Base-by-base conservation (phyloP, 2,113 vertebrate species). In the Nestor notabilis region DNA sequence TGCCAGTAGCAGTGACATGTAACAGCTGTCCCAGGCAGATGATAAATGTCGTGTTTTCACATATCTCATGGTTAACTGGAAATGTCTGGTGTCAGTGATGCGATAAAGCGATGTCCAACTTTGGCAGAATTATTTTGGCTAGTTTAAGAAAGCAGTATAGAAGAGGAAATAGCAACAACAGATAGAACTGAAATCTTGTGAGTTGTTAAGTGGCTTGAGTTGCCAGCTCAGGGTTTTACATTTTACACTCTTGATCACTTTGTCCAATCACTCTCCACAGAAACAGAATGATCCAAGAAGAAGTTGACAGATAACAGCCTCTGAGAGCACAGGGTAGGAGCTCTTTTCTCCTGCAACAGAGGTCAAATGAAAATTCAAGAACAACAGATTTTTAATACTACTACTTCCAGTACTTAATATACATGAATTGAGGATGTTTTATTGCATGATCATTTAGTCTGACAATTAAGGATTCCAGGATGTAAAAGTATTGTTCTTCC, bases 341-440 rank as follows among this genome's bases (percentile, higher is more conserved):
- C 60, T 91, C n/a, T 97, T 83, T 95, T 95, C 93, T 95, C 95
- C 98, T 98, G 97, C 81, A 98, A 98, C 20, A 95, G 83, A 97
- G 87, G 65, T 50, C 63, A 97, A 98, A 96, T 43, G 25, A 92
- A 95, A 93, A 93, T 52, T 64, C 29, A 69, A 75, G 47, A 81
- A 47, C 12, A 37, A 64, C 5, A 75, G 15, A 47, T 47, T 78
- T 70, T 41, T 60, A 65, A 35, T 71, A 83, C 3, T 20, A 43
- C 25, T 39, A 33, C 47, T 83, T 88, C 5, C n/a, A 47, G 13
- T 91, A 72, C 81, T 95, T 74, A 70, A 89, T 37, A 33, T 31
- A 61, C 11, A 28, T 65, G 19, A 87, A 37, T 19, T n/a, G 21
- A 75, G 9, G 44, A 33, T 46, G 11, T 81, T 53, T 82, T 50